Percentiles rank a stretch among this genome's conserved stretches.
phyloP scores from a whole-genome alignment of 2,888 invertebrate species.

The Argynnis bischoffii region DNA sequence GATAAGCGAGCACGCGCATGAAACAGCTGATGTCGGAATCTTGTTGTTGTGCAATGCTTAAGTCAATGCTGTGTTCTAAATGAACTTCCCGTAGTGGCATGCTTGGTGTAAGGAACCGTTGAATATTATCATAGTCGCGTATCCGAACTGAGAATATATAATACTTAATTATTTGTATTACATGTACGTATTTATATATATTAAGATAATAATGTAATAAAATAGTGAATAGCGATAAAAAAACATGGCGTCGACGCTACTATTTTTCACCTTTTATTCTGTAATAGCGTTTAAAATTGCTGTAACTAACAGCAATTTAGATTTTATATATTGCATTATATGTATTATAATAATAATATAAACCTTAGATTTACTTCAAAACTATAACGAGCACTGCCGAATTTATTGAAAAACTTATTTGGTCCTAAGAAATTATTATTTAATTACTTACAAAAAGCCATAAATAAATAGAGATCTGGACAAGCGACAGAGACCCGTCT shows the following conservation, averaged over 20 bases:
- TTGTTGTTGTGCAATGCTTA: constrained; percentile 58
- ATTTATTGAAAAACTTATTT: background rate
- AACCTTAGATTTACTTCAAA: no score
- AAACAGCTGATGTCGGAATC: constrained; percentile 70
- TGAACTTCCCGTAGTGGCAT: constrained; percentile 66
- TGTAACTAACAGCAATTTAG: no score
- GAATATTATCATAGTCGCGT: constrained; percentile 64
- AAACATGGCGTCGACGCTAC: no score
- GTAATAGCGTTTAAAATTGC: no score
- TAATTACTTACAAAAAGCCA: constrained; percentile 63
- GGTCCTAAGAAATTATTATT: background rate
- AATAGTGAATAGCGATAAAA: no score
- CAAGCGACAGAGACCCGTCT: constrained; percentile 58
- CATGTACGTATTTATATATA: no score
- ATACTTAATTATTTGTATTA: no score
- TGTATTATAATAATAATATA: no score
- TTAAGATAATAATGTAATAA: no score
- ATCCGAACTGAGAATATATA: constrained; percentile 54
- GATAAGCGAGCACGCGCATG: constrained; percentile 59
- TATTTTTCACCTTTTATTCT: no score
- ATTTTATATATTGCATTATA: no score
- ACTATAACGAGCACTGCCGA: no score
- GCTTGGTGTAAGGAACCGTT: constrained; percentile 66
- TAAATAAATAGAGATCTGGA: constrained; percentile 64
- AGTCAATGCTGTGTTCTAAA: constrained; percentile 60